phyloP scores from a whole-genome alignment of 2,888 invertebrate species.

The Suillia variegata region DNA sequence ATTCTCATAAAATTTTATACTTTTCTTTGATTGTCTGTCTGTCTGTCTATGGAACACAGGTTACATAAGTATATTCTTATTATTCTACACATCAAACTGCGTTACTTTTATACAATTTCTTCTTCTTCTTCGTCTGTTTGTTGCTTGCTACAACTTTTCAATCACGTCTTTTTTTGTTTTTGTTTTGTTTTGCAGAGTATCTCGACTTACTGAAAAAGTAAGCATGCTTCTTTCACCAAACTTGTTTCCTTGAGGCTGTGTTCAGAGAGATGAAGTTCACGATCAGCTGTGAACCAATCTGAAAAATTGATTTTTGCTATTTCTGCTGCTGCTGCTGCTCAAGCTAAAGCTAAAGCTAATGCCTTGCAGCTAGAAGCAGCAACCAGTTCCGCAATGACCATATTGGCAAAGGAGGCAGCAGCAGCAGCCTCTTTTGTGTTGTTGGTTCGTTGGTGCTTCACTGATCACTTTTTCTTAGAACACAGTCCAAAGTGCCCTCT shows the following conservation, averaged over 20 bases:
- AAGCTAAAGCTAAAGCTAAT: slow-evolving; percentile 5
- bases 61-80: not conserved
- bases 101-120: not conserved
- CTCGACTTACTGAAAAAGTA: too few species aligned
- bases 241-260: slow-evolving; percentile 39
- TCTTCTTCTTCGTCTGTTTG: too few species aligned
- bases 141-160: not conserved
- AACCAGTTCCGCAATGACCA: too few species aligned
- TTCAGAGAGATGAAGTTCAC: slow-evolving; percentile 44
- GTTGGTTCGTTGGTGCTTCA: not conserved
- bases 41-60: not conserved
- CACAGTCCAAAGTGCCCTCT: not conserved
- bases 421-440: not conserved
- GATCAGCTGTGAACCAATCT: slow-evolving; percentile 52
- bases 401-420: too few species aligned
- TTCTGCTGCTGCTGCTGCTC: too few species aligned
- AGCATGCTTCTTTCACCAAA: slow-evolving; percentile 5
- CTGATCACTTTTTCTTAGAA: not conserved
- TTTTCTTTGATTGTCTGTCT: not conserved
- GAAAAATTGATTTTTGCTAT: slow-evolving; percentile 46
- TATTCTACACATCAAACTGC: too few species aligned
- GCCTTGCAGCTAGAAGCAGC: not conserved
- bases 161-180: not conserved
- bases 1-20: not conserved
- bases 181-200: too few species aligned